These are phyloP conservation scores for Crocallis elinguaria DNA, from an alignment of 2,888 invertebrate species.

Conservation along the genomic window DNA sequence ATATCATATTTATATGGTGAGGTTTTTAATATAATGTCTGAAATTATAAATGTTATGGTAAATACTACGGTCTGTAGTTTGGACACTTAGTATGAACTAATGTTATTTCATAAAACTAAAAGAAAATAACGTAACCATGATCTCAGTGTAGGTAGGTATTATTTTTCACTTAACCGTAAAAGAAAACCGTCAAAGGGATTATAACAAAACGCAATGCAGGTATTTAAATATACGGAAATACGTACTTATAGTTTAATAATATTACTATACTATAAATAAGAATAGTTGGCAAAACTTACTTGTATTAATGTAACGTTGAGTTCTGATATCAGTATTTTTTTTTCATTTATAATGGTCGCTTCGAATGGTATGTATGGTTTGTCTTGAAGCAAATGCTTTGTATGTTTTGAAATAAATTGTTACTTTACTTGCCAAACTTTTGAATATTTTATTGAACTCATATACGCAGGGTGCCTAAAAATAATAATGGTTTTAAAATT, in stretches of 20 bases:
- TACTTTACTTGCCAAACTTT: constrained; percentile 51
- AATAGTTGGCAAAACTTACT: constrained; percentile 48
- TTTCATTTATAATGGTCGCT: constrained; percentile 61
- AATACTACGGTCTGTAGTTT: not conserved
- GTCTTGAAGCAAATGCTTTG: constrained; percentile 61
- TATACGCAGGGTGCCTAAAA: constrained; percentile 58
- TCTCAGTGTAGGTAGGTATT: no score
- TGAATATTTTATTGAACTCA: constrained; percentile 58
- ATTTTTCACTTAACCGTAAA: no score
- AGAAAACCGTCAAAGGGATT: no score
- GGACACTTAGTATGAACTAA: no score
- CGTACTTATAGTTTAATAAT: not conserved
- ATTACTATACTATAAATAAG: not conserved
- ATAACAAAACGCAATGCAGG: no score
- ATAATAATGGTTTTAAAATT: not conserved
- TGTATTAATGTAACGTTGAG: constrained; percentile 60
- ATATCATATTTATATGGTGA: no score
- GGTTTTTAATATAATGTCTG: no score
- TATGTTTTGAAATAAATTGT: constrained; percentile 62
- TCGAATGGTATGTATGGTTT: constrained; percentile 65
- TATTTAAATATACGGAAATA: no score
- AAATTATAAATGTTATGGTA: not conserved
- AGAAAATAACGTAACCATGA: no score
- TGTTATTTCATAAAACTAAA: no score
- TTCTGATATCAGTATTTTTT: constrained; percentile 59